Percentiles rank a stretch among this genome's conserved stretches.
These are phyloP conservation scores for Squalus acanthias DNA, from an alignment of 2,797 vertebrate species.

Conservation along the genomic window DNA sequence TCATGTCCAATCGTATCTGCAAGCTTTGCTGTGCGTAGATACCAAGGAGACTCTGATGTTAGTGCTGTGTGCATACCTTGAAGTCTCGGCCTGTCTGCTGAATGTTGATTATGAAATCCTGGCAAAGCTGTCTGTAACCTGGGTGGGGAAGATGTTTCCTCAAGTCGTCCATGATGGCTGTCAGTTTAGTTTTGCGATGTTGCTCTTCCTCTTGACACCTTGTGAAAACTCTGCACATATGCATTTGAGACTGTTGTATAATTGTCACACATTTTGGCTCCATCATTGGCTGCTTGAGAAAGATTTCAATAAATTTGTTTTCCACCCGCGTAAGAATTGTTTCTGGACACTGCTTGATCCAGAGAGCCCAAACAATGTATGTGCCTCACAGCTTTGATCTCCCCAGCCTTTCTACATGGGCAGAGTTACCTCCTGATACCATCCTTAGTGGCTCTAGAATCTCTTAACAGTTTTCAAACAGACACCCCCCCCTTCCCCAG, in stretches of 20 bases:
- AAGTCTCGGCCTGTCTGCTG: neutral
- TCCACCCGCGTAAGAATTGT: neutral
- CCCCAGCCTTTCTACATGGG: neutral
- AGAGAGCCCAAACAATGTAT: neutral
- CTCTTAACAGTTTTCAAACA: neutral
- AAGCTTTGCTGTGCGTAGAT: too few relatives aligned
- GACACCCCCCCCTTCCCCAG: neutral
- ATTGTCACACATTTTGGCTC: neutral
- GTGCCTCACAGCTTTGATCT: neutral
- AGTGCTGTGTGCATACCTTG: too few relatives aligned
- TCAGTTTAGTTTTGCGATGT: neutral
- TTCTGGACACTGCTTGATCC: neutral
- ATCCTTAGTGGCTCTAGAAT: neutral
- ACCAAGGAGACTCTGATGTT: too few relatives aligned
- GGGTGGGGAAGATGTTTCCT: too few relatives aligned
- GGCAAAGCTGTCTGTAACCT: neutral
- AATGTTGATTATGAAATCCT: neutral
- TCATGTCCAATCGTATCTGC: neutral
- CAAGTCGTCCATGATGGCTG: too few relatives aligned
- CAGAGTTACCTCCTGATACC: neutral
- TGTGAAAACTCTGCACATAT: neutral
- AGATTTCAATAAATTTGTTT: neutral
- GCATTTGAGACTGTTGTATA: neutral
- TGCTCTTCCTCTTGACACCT: neutral
- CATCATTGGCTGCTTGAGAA: neutral